These are phyloP conservation scores for Scotopteryx bipunctaria DNA, from an alignment of 2,888 invertebrate genomes.

Conservation along the genomic window DNA sequence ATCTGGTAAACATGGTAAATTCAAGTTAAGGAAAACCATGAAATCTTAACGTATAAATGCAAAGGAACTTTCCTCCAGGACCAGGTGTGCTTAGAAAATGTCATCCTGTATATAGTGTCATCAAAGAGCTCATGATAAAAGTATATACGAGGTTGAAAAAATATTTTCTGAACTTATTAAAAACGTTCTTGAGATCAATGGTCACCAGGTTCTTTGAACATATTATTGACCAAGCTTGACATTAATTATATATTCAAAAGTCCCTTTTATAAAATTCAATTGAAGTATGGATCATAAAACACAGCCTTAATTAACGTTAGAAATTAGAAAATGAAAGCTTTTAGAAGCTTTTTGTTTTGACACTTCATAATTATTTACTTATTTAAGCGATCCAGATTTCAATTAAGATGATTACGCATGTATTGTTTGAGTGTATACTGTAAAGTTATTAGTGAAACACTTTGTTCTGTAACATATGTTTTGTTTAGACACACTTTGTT, in stretches of 20 bases:
- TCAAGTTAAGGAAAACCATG: too few species aligned
- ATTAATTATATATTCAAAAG: conserved; percentile 41
- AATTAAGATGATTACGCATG: conserved; percentile 28
- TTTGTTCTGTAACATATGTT: too few species aligned
- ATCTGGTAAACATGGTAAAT: too few species aligned
- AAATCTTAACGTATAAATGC: too few species aligned
- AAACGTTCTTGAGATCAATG: neutral
- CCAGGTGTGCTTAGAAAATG: too few species aligned
- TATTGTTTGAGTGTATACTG: neutral
- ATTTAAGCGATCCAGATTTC: conserved; percentile 38
- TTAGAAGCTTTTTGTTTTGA: conserved; percentile 49
- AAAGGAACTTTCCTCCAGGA: too few species aligned
- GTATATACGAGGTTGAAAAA: neutral
- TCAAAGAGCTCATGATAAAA: too few species aligned
- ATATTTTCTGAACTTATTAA: neutral
- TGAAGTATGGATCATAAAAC: conserved; percentile 39
- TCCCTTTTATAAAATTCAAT: conserved; percentile 36
- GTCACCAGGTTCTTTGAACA: conserved; percentile 21
- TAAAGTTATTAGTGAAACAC: too few species aligned
- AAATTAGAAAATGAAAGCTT: conserved; percentile 49
- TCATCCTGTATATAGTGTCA: too few species aligned
- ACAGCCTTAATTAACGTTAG: conserved; percentile 46
- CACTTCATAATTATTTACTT: conserved; percentile 46
- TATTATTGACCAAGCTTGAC: conserved; percentile 38
- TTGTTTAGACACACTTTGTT: too few species aligned